Evolutionary conservation across 2,797 vertebrate species (phyloP), one percentile per base, ranked within the genome.

Genomic region (Hydrophis major): DNA sequence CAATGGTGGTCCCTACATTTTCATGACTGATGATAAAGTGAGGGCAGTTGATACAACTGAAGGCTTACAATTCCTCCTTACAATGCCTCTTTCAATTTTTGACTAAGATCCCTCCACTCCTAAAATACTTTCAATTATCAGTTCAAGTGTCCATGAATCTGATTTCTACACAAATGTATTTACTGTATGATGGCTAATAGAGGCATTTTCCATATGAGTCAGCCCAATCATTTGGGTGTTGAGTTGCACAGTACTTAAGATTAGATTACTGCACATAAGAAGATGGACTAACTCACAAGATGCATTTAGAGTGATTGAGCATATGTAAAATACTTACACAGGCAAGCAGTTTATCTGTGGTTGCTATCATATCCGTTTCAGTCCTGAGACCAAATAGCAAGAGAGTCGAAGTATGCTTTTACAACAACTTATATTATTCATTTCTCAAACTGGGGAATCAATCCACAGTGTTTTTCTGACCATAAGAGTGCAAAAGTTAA

Each of bases 391-490:
- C 1, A 27, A 69, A 91, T 0, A 22, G 28, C 27, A 89, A 61
- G 28, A 42, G 92, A 94, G 28, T 7, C 2, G 32, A 78, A 4
- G 27, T 0, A 61, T 42, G 56, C 32, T 93, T 90, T 5, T 42
- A 86, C 0, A 92, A 60, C 47, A 94, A 83, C 66, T 92, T 94
- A 83, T 93, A 90, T 93, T 91, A 89, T 78, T 63, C 55, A 32
- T 5, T 94, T 91, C 92, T 55, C 90, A 91, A 92, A 87, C 94
- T 94, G 91, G 87, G 87, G 86, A 94, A 93, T 91, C 37, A 59
- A 88, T 10, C 90, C 78, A 66, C 37, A 93, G 87, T 78, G 47
- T n/a, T 92, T 61, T 60, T 60, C 50, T 90, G 42, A 66, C 53
- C 92, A 1, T 57, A 88, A 1, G 20, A 92, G 89, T 94, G 91